Percentiles rank a stretch among this genome's conserved stretches.
These are phyloP conservation scores for Dicentrarchus labrax DNA, from an alignment of 2,113 vertebrate species.

Conservation along the genomic window DNA sequence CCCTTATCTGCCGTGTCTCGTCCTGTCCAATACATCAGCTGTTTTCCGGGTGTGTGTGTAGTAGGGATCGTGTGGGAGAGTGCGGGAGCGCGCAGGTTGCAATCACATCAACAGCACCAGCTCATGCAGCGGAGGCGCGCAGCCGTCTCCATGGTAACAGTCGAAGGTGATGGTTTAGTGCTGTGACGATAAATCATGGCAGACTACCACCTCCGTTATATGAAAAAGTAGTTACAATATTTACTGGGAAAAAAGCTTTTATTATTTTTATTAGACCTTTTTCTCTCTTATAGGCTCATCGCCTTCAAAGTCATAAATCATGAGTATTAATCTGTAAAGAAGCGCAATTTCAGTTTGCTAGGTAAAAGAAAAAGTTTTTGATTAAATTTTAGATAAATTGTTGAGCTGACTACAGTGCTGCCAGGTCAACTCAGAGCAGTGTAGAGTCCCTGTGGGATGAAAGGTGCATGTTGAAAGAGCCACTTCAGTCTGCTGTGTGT, in stretches of 20 bases:
- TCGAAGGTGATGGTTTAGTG: background rate
- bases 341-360: background rate
- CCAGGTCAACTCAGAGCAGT: constrained; percentile 18
- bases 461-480: constrained; percentile 1
- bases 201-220: background rate
- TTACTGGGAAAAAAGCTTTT: background rate
- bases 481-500: background rate
- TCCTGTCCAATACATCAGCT: constrained; percentile 74
- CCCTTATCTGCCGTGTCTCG: constrained; percentile 58
- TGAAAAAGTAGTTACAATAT: background rate
- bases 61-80: constrained; percentile 52
- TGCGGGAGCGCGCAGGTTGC: constrained; percentile 68
- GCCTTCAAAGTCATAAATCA: background rate
- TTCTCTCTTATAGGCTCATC: background rate
- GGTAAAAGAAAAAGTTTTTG: background rate
- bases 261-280: background rate
- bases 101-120: constrained; percentile 69
- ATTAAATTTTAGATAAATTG: constrained; percentile 8
- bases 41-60: constrained; percentile 60
- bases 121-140: constrained; percentile 66
- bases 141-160: constrained; percentile 65
- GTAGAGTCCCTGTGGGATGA: constrained; percentile 14
- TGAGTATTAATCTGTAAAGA: background rate
- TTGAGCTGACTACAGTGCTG: constrained; percentile 7
- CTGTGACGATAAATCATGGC: background rate